Conservation (phyloP, 1,140 invertebrate species). For the Melitaea cinxia region DNA sequence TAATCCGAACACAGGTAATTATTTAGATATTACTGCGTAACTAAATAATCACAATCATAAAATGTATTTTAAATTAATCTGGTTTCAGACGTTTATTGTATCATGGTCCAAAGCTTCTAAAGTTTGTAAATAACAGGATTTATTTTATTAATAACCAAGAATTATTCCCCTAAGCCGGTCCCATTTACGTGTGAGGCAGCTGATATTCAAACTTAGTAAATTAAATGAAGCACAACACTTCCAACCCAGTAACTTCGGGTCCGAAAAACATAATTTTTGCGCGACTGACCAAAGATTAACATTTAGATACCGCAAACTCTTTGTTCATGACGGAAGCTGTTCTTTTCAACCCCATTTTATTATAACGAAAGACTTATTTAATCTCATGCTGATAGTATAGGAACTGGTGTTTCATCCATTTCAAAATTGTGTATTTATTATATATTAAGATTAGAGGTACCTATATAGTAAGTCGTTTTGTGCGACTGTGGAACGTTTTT, state of each 20-base stretch:
- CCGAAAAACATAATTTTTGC: slow-evolving; percentile 82
- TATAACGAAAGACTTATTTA: slow-evolving; percentile 40
- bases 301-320: slow-evolving; percentile 75
- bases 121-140: slow-evolving; percentile 37
- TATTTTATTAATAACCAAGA: slow-evolving; percentile 39
- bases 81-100: no score
- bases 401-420: neutral
- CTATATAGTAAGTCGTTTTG: no score
- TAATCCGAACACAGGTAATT: no score
- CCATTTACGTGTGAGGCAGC: slow-evolving; percentile 28
- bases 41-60: no score
- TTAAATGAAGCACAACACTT: slow-evolving; percentile 72
- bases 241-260: slow-evolving; percentile 63
- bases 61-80: no score
- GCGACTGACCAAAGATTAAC: slow-evolving; percentile 78
- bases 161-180: slow-evolving; percentile 23
- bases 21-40: no score
- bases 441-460: no score
- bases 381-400: slow-evolving; percentile 11
- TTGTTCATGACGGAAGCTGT: slow-evolving; percentile 63
- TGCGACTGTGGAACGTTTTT: no score
- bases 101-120: neutral
- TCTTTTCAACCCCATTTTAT: slow-evolving; percentile 50
- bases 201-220: slow-evolving; percentile 39
- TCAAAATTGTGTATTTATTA: no score